Conservation (phyloP, 35 echinoderm and acorn worm genomes). For the Holothuria glaberrima region DNA sequence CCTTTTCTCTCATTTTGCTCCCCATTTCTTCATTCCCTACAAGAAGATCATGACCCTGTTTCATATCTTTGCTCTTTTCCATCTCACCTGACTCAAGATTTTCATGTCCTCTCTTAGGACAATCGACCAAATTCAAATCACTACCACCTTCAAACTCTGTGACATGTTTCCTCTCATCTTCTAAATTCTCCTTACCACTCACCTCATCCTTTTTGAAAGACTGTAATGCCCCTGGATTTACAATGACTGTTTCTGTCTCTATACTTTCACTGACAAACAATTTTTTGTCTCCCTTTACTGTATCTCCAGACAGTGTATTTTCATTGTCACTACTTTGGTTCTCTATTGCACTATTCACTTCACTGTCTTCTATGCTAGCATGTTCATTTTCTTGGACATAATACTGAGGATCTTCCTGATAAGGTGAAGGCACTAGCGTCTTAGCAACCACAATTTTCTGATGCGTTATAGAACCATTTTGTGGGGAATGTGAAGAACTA, state of each 20-base stretch:
- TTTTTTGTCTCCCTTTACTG: background rate
- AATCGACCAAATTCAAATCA: background rate
- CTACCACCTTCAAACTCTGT: too few species aligned
- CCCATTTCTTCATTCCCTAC: background rate
- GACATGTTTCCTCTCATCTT: background rate
- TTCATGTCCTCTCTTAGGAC: background rate
- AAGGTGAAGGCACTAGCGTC: background rate
- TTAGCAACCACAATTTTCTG: background rate
- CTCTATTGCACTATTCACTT: slow-evolving; percentile 21
- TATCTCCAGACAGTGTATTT: background rate
- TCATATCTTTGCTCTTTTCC: background rate
- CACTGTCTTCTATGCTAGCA: too few species aligned
- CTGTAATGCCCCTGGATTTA: slow-evolving; percentile 13
- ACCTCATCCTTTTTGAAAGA: slow-evolving; percentile 24
- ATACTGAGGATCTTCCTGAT: slow-evolving; percentile 14
- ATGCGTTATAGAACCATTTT: too few species aligned
- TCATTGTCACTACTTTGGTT: background rate
- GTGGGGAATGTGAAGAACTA: background rate
- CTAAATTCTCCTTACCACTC: slow-evolving; percentile 26
- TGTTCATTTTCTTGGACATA: slow-evolving; percentile 29
- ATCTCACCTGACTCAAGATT: too few species aligned
- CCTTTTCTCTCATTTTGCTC: background rate
- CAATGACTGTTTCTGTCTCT: background rate
- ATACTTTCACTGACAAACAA: background rate
- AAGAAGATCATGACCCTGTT: background rate